Base-by-base conservation (phyloP, 2,113 vertebrate genomes). In the Pyrgilauda ruficollis region DNA sequence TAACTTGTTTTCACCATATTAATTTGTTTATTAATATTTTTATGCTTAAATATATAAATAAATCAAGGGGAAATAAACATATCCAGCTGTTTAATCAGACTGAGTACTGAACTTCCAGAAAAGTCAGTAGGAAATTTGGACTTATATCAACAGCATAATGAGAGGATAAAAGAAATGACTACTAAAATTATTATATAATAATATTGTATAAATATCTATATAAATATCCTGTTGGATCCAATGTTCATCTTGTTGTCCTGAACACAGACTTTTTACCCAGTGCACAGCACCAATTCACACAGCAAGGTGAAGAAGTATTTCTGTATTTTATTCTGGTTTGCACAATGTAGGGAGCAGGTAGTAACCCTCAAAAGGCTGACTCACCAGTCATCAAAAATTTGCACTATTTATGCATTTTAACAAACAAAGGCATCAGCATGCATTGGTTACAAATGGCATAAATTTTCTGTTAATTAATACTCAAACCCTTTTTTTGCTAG, bases 271-370 rank as follows among this genome's bases (percentile, higher is more conserved):
- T 44, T 49, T 37, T 52, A 61, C 3, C 22, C 8, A 31, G 27
- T 67, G 9, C 5, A 1, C 6, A 23, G 46, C 55, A 62, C 33
- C 12, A n/a, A 53, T 30, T 39, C n/a, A n/a, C 47, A 47, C 23
- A 39, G 12, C 0, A 0, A 78, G 33, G 19, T 2, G 3, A 78
- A 37, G 3, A 78, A 37, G 6, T 19, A 27, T 28, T 69, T 39
- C 39, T 44, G 18, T 46, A 23, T 46, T 78, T 28, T 46, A 33
- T 23, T 39, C 13, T 9, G 20, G 39, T 13, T 69, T 62, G n/a
- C 41, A 53, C 23, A 46, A 62, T 41, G 9, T 41, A 41, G 39
- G 23, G 28, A 53, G 15, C 3, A 62, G 55, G 15, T 11, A n/a
- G 10, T 15, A 61, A 20, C 19, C 46, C 15, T 39, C 33, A 31